Evolutionary conservation across 2,888 invertebrate species (phyloP).

Genomic region (Syritta pipiens): DNA sequence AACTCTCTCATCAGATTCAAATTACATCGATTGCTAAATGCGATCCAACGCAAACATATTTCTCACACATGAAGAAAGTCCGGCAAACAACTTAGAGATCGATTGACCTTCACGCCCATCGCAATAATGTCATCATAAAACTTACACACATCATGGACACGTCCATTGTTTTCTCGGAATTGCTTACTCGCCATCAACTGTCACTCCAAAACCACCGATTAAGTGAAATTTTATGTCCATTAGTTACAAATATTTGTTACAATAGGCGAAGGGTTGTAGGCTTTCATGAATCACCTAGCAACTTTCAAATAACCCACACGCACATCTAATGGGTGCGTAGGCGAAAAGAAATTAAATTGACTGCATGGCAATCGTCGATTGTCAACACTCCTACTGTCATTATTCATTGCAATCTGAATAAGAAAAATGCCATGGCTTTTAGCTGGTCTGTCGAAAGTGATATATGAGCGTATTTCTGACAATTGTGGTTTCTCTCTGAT

Average conservation of each 20-base stretch:
- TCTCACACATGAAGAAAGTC: neutral
- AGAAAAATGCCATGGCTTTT: neutral
- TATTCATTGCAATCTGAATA: conserved; percentile 7
- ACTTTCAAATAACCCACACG: no score
- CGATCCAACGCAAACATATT: neutral
- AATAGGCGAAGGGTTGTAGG: no score
- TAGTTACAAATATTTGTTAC: no score
- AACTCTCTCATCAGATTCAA: neutral
- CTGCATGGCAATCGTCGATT: neutral
- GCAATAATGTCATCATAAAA: neutral
- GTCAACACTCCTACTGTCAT: neutral
- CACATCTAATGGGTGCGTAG: no score
- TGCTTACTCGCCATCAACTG: no score
- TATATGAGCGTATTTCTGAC: conserved; percentile 9
- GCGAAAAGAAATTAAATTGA: neutral
- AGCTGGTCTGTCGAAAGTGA: conserved; percentile 8
- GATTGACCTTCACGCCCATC: conserved; percentile 4
- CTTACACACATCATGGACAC: neutral
- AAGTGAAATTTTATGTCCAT: no score
- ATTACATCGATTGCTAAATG: conserved; percentile 5
- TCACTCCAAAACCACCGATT: no score
- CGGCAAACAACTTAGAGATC: neutral
- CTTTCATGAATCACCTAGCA: no score
- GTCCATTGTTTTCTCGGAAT: no score
- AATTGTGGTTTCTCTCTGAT: conserved; percentile 8